Percentiles rank a stretch among this genome's conserved stretches.
phyloP scores from a whole-genome alignment of 2,888 invertebrate species.

The Cryptosula pallasiana region DNA sequence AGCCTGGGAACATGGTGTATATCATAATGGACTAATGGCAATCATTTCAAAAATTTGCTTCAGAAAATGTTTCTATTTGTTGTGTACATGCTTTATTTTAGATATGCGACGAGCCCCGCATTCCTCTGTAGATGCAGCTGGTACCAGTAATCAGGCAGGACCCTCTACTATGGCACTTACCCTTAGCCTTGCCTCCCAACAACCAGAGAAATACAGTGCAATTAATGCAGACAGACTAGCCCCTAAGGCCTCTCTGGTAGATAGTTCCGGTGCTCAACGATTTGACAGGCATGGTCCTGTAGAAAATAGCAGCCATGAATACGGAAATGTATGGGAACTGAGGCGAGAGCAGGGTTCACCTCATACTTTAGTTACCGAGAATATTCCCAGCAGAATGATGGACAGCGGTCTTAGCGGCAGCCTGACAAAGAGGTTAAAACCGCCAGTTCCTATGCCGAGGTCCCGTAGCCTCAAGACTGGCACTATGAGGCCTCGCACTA shows the following conservation, averaged over 20 bases:
- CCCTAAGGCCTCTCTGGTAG: too few relatives aligned
- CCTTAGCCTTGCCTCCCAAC: background rate
- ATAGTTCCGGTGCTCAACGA: too few relatives aligned
- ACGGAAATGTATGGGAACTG: background rate
- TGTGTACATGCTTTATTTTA: too few relatives aligned
- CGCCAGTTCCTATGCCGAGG: background rate
- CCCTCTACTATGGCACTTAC: background rate
- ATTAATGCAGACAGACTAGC: too few relatives aligned
- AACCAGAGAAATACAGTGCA: background rate
- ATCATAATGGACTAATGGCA: too few relatives aligned
- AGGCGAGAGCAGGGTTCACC: background rate
- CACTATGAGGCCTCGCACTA: background rate
- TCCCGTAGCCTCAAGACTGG: background rate
- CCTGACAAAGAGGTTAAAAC: too few relatives aligned
- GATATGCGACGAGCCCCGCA: too few relatives aligned
- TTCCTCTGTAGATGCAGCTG: background rate
- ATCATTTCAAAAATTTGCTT: too few relatives aligned
- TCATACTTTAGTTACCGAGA: background rate
- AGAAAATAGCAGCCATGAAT: slow-evolving; percentile 4
- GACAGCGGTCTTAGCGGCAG: background rate
- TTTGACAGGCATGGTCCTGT: background rate
- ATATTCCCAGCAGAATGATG: background rate
- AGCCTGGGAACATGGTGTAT: too few relatives aligned
- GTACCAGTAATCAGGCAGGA: background rate
- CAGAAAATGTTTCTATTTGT: too few relatives aligned